These are phyloP conservation scores for Chrysemys picta DNA, from an alignment of 2,113 vertebrate genomes.

Conservation along the genomic window DNA sequence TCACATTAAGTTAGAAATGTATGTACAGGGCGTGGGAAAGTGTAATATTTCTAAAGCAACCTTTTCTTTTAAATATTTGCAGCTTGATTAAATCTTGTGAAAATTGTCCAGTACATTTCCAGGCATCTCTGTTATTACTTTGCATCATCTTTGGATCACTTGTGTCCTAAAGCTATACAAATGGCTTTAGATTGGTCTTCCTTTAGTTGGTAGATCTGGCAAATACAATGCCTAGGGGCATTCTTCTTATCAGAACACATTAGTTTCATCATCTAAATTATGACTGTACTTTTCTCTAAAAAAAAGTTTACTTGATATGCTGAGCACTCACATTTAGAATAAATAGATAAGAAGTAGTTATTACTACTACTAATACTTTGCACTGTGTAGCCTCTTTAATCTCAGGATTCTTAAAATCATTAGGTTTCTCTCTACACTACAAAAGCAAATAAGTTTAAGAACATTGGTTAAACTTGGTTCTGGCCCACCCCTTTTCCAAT, in stretches of 20 bases:
- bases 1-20: background rate
- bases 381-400: background rate
- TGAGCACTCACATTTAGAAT: constrained; percentile 27
- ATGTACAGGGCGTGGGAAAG: background rate
- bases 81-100: background rate
- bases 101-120: background rate
- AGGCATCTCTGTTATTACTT: background rate
- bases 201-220: constrained; percentile 29
- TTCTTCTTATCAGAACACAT: constrained; percentile 29
- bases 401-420: background rate
- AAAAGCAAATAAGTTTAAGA: background rate
- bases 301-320: background rate
- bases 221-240: background rate
- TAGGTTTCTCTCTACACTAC: background rate
- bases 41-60: background rate
- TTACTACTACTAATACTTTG: background rate
- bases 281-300: background rate
- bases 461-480: background rate
- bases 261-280: constrained; percentile 32
- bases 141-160: background rate
- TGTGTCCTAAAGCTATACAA: background rate
- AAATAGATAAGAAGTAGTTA: background rate
- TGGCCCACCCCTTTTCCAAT: background rate
- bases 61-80: background rate
- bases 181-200: constrained; percentile 18